Evolutionary conservation across 2,888 invertebrate species (phyloP).

Genomic region (Zeuzera pyrina): DNA sequence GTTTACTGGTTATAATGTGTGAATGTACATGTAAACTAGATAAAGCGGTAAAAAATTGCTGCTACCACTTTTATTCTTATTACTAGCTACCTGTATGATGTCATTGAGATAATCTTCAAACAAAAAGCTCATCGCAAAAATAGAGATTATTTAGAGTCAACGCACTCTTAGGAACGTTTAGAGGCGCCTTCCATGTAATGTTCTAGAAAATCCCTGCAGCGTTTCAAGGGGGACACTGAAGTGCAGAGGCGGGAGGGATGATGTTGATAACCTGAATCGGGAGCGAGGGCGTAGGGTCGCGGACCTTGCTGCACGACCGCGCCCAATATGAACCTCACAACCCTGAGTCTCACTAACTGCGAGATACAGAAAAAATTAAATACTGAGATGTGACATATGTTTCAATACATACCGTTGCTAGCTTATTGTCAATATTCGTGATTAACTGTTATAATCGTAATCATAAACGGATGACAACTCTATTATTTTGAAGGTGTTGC

Average conservation of each 20-base stretch:
- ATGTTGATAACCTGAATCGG: conserved; percentile 68
- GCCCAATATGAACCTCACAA: conserved; percentile 41
- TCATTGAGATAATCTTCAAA: too few species aligned
- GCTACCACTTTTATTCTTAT: too few species aligned
- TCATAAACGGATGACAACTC: too few species aligned
- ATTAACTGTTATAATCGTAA: too few species aligned
- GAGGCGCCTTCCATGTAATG: conserved; percentile 53
- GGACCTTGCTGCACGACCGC: conserved; percentile 59
- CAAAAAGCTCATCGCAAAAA: too few species aligned
- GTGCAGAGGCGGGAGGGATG: conserved; percentile 30
- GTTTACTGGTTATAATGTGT: too few species aligned
- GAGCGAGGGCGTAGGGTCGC: conserved; percentile 64
- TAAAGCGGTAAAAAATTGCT: too few species aligned
- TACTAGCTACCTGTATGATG: too few species aligned
- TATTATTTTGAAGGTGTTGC: too few species aligned
- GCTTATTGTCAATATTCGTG: too few species aligned
- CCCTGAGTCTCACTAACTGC: conserved; percentile 28
- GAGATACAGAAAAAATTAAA: conserved; percentile 17
- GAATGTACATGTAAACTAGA: too few species aligned
- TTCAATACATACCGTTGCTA: not conserved
- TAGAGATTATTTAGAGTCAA: conserved; percentile 41
- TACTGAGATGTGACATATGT: conserved; percentile 14
- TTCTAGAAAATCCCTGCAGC: conserved; percentile 65
- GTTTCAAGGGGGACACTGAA: conserved; percentile 32
- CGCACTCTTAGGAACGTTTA: conserved; percentile 35